phyloP scores from a whole-genome alignment of 2,797 vertebrate species.

The Manis javanica region DNA sequence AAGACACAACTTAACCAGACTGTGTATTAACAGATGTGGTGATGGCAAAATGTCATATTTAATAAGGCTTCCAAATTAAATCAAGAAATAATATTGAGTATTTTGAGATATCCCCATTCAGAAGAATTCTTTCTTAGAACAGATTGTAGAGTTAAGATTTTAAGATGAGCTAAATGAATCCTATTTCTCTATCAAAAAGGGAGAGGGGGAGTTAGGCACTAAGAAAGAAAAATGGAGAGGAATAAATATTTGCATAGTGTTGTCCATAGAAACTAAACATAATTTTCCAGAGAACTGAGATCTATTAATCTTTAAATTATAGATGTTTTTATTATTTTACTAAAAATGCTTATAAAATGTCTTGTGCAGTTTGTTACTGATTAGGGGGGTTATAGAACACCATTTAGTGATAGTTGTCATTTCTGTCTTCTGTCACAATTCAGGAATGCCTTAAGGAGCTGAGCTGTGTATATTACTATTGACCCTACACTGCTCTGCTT shows the following conservation, averaged over 20 bases:
- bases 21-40: background rate
- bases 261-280: background rate
- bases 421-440: background rate
- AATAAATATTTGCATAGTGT: background rate
- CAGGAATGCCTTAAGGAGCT: background rate
- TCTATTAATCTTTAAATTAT: slow-evolving; percentile 25
- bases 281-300: background rate
- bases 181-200: background rate
- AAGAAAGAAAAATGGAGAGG: slow-evolving; percentile 39
- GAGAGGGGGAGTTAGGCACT: background rate
- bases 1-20: background rate
- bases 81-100: background rate
- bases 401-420: background rate
- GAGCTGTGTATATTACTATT: background rate
- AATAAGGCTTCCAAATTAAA: background rate
- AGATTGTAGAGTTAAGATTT: background rate
- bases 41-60: background rate
- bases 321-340: background rate
- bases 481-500: background rate
- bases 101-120: background rate
- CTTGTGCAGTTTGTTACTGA: background rate
- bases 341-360: slow-evolving; percentile 32
- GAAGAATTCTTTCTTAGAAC: slow-evolving; percentile 19
- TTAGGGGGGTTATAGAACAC: background rate
- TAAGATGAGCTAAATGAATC: slow-evolving; percentile 1